Conservation (phyloP, 2,113 vertebrate species). For the Sinocyclocheilus maitianheensis region DNA sequence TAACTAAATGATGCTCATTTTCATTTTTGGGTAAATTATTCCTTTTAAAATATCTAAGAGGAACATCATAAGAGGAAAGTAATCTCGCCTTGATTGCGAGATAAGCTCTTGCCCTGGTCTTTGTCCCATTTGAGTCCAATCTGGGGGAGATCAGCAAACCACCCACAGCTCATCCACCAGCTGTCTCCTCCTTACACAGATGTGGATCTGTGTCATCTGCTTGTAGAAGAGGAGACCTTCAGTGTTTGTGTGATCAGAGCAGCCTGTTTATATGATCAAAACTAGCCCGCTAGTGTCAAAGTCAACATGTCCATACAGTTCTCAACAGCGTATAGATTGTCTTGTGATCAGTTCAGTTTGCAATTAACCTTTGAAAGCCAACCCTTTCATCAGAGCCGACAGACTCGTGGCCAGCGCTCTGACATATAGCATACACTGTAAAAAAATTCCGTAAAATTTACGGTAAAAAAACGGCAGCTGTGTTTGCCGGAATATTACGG, state of each 20-base stretch:
- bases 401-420: not conserved
- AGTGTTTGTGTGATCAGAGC: constrained; percentile 1
- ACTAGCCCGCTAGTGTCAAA: not conserved
- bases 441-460: too few relatives aligned
- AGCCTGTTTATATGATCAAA: constrained; percentile 8
- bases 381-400: not conserved
- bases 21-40: too few relatives aligned
- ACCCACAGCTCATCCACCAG: constrained; percentile 30
- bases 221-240: not conserved
- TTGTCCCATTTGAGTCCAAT: not conserved
- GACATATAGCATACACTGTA: not conserved
- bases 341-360: not conserved
- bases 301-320: not conserved
- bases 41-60: not conserved
- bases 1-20: too few relatives aligned
- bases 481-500: too few relatives aligned
- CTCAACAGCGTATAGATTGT: not conserved
- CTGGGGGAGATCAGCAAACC: constrained; percentile 35
- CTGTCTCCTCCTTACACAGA: constrained; percentile 27
- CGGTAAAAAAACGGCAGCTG: too few relatives aligned
- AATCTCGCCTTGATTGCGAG: constrained; percentile 4
- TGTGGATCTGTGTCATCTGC: constrained; percentile 13
- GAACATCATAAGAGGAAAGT: not conserved
- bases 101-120: constrained; percentile 14
- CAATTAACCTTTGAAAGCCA: not conserved